Evolutionary conservation across 2,113 vertebrate species (phyloP).

Genomic region (Periophthalmus modestus): DNA sequence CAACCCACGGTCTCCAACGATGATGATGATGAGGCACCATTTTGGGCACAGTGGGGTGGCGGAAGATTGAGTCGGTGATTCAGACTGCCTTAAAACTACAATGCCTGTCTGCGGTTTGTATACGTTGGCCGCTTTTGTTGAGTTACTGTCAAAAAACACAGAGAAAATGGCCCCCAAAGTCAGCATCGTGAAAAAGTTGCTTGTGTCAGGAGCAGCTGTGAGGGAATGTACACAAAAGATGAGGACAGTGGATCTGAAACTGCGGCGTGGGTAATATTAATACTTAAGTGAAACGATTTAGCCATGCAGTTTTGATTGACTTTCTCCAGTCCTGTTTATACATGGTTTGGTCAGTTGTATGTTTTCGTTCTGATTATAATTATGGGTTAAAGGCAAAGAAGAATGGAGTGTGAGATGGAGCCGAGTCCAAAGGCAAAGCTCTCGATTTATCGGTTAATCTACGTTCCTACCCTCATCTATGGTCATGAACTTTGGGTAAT

Average conservation of each 20-base stretch:
- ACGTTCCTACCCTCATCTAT: no score
- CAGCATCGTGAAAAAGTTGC: slow-evolving; percentile 24
- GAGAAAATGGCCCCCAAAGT: slow-evolving; percentile 27
- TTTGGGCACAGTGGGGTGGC: slow-evolving; percentile 64
- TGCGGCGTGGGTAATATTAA: background rate
- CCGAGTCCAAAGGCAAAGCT: no score
- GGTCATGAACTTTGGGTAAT: no score
- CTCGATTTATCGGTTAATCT: no score
- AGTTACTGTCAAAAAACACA: slow-evolving; percentile 51
- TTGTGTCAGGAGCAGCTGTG: slow-evolving; percentile 19
- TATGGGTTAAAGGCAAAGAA: no score
- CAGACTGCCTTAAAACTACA: slow-evolving; percentile 64
- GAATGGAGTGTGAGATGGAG: no score
- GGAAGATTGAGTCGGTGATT: slow-evolving; percentile 64
- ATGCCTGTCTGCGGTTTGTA: slow-evolving; percentile 52
- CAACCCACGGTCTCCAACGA: slow-evolving; percentile 59
- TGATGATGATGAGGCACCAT: slow-evolving; percentile 66
- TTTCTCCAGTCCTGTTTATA: background rate
- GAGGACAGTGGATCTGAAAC: background rate
- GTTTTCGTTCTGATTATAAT: background rate
- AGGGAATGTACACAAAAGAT: background rate
- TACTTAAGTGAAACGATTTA: background rate
- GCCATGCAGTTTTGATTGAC: background rate
- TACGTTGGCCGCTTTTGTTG: slow-evolving; percentile 58
- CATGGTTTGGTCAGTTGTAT: background rate